These are phyloP conservation scores for Orchesella cincta DNA, from an alignment of 1,140 invertebrate species.

Conservation along the genomic window DNA sequence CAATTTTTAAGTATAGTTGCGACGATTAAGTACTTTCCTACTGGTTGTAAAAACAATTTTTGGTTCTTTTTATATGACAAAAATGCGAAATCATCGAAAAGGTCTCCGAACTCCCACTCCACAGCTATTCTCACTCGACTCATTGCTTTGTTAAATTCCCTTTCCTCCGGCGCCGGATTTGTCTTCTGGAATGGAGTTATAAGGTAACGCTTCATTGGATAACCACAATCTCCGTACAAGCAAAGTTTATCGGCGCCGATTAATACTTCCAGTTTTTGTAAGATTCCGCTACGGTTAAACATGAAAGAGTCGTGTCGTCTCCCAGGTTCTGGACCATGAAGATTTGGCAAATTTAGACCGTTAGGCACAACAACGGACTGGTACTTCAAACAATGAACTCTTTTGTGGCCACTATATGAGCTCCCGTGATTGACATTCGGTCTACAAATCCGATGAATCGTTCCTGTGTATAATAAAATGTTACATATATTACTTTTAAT, in stretches of 20 bases:
- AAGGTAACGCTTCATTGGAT: background rate
- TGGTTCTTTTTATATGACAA: constrained; percentile 28
- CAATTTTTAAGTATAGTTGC: constrained; percentile 28
- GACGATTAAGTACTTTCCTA: constrained; percentile 12
- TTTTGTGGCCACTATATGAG: constrained; percentile 35
- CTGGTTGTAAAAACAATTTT: constrained; percentile 20
- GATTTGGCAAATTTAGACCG: constrained; percentile 28
- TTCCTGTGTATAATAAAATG: too few species aligned
- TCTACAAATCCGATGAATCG: background rate
- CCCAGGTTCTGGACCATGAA: constrained; percentile 32
- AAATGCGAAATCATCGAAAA: constrained; percentile 16
- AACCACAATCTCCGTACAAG: constrained; percentile 32
- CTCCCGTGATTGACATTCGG: background rate
- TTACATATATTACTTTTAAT: background rate
- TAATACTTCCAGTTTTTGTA: background rate
- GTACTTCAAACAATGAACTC: constrained; percentile 32
- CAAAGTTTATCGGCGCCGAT: constrained; percentile 7
- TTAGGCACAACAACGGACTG: constrained; percentile 31
- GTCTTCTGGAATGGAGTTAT: background rate
- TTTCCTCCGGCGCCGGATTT: background rate
- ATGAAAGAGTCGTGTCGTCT: constrained; percentile 29
- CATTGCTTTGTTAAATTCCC: constrained; percentile 18
- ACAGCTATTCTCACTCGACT: constrained; percentile 10
- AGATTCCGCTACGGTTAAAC: background rate
- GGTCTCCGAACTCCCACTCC: constrained; percentile 34